A percentile compares a stretch with the other conserved stretches of the same genome.
Conservation (phyloP, 1,140 invertebrate species). For the Drosophila busckii region DNA sequence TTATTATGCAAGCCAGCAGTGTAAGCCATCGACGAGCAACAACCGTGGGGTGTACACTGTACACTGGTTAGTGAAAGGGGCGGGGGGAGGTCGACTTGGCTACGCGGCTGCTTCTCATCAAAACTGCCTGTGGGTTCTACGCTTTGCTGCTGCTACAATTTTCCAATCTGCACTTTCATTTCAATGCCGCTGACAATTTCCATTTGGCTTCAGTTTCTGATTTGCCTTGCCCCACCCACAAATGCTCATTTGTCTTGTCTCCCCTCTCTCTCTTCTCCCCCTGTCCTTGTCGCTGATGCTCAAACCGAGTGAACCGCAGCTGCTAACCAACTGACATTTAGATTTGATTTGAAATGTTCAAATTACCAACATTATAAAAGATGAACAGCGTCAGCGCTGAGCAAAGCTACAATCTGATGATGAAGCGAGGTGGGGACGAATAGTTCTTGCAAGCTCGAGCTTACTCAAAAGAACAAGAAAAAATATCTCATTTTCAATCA, state of each 20-base stretch:
- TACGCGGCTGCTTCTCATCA: conserved; percentile 60
- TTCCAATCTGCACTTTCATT: conserved; percentile 74
- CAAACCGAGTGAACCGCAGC: conserved; percentile 48
- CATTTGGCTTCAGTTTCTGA: conserved; percentile 49
- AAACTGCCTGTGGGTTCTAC: conserved; percentile 50
- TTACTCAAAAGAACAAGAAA: no score
- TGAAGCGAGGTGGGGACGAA: not conserved
- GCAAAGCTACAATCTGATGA: conserved; percentile 1
- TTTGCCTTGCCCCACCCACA: not conserved
- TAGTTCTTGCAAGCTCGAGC: conserved; percentile 3
- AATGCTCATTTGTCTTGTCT: no score
- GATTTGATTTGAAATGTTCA: conserved; percentile 76
- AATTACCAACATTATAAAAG: conserved; percentile 76
- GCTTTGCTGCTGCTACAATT: conserved; percentile 50
- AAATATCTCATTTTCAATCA: no score
- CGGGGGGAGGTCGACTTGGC: no score
- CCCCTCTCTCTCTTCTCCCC: not conserved
- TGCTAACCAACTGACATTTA: conserved; percentile 72
- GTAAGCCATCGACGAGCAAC: not conserved
- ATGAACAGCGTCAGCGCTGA: conserved; percentile 51
- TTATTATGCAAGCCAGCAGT: conserved; percentile 55
- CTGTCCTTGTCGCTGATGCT: conserved; percentile 5
- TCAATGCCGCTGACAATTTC: conserved; percentile 73
- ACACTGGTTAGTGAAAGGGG: no score
- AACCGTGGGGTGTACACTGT: not conserved